A percentile compares a stretch with the other conserved stretches of the same genome.
Evolutionary conservation across 2,113 vertebrate species (phyloP).

Genomic region (Syngnathus typhle): DNA sequence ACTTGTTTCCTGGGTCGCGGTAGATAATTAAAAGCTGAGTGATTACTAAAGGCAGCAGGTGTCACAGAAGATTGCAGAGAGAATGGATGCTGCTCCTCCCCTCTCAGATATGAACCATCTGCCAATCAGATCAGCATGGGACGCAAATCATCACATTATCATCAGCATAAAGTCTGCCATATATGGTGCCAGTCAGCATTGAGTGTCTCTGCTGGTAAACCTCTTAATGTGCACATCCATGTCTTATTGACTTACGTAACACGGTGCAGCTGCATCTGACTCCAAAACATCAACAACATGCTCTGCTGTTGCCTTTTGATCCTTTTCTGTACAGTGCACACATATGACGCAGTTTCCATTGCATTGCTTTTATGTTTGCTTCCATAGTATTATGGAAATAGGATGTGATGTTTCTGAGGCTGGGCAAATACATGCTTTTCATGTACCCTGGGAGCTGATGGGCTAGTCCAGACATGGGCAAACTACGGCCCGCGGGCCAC

Average conservation of each 20-base stretch:
- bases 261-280: slow-evolving; percentile 43
- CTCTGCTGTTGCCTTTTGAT: slow-evolving; percentile 12
- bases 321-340: not conserved
- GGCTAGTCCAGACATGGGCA: too few species aligned
- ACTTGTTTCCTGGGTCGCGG: slow-evolving; percentile 2
- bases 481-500: too few species aligned
- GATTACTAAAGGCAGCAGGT: not conserved
- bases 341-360: slow-evolving; percentile 12
- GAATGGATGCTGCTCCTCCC: not conserved
- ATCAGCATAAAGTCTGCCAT: slow-evolving; percentile 25
- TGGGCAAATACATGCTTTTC: slow-evolving; percentile 32
- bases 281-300: slow-evolving; percentile 29
- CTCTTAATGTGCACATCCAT: slow-evolving; percentile 46
- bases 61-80: not conserved
- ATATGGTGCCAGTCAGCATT: slow-evolving; percentile 35
- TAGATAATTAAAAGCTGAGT: slow-evolving; percentile 7
- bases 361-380: slow-evolving; percentile 22
- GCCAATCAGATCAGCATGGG: not conserved
- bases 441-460: slow-evolving; percentile 40
- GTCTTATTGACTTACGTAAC: slow-evolving; percentile 61
- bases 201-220: slow-evolving; percentile 42
- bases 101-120: not conserved
- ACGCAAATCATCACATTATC: slow-evolving; percentile 14
- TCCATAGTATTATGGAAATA: slow-evolving; percentile 36
- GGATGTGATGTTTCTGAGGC: slow-evolving; percentile 34